Base-by-base conservation (phyloP, 2,113 vertebrate genomes). In the Paraplagusia blochii region DNA sequence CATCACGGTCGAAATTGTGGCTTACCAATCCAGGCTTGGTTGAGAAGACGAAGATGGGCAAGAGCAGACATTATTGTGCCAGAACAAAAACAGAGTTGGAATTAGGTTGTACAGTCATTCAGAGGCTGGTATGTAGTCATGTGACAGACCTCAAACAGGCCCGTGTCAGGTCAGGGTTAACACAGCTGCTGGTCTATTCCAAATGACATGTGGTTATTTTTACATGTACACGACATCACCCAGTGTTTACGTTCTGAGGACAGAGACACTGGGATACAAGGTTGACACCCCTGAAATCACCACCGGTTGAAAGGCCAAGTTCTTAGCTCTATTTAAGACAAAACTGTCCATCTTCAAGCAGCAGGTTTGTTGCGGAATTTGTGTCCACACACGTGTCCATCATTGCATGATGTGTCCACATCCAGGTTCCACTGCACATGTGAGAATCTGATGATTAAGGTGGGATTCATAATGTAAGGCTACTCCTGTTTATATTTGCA, bases 11-110 rank as follows among this genome's bases (percentile, higher is more conserved):
- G 66, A 69, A 70, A 40, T 80, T 82, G 70, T 80, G 73, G 82
- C 88, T 92, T 91, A 92, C 89, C 88, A 71, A 79, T 88, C 86
- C 86, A 49, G 65, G 77, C 88, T 90, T 85, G 73, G 71, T 60
- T 15, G 74, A 53, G 74, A 76, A 58, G 83, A 65, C 14, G 71
- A 47, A 34, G 71, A 33, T 36, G 66, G 60, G 61, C 58, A 65
- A 56, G 47, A 56, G 80, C 72, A 19, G 74, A 84, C 62, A 66
- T 76, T 72, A 79, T 69, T 62, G 65, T 56, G 72, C 56, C 70
- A 16, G 79, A 66, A 83, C 73, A 90, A 88, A 81, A 80, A 79
- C 74, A 84, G 63, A 85, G 60, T 78, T 81, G 50, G 85, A 62
- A 63, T 85, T 83, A 87, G 77, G 66, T 67, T 63, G 80, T 42